phyloP scores from a whole-genome alignment of 53 echinoderm and acorn worm species.

The Henricia sp. region DNA sequence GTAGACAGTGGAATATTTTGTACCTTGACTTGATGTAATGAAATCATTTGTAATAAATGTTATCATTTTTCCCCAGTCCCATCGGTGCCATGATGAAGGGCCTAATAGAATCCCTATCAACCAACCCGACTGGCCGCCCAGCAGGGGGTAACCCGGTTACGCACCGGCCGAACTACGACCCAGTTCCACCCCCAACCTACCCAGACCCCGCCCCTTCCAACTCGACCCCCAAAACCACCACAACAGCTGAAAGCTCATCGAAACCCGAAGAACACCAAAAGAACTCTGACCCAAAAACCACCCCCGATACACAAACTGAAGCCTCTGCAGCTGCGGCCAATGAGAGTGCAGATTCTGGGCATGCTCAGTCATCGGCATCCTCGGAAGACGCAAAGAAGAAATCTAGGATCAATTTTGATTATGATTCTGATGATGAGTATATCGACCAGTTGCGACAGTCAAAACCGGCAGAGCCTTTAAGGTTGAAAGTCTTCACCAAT shows the following conservation, averaged over 20 bases:
- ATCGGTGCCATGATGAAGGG: conserved; percentile 90
- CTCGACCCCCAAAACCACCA: background rate
- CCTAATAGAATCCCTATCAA: conserved; percentile 80
- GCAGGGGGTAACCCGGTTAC: background rate
- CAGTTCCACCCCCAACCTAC: conserved; percentile 50
- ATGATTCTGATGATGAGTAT: conserved; percentile 60
- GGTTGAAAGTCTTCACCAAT: conserved; percentile 71
- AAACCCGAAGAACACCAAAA: background rate
- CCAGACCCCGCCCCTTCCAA: conserved; percentile 11
- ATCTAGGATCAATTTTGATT: conserved; percentile 31
- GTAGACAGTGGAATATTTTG: too few species aligned
- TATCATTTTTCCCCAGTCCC: conserved; percentile 67
- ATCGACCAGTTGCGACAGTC: conserved; percentile 64
- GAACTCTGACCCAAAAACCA: background rate
- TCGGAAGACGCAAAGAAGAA: background rate
- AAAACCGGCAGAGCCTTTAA: conserved; percentile 47
- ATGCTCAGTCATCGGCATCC: conserved; percentile 9
- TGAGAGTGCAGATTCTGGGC: conserved; percentile 27
- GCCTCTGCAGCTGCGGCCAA: conserved; percentile 19
- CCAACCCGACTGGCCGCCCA: conserved; percentile 75
- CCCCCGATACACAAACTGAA: conserved; percentile 5
- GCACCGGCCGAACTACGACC: conserved; percentile 48
- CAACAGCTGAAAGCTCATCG: background rate
- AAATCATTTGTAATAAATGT: too few species aligned
- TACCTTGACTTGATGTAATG: too few species aligned